These are phyloP conservation scores for Hirudo medicinalis DNA, from an alignment of 1,140 invertebrate species.

Conservation along the genomic window DNA sequence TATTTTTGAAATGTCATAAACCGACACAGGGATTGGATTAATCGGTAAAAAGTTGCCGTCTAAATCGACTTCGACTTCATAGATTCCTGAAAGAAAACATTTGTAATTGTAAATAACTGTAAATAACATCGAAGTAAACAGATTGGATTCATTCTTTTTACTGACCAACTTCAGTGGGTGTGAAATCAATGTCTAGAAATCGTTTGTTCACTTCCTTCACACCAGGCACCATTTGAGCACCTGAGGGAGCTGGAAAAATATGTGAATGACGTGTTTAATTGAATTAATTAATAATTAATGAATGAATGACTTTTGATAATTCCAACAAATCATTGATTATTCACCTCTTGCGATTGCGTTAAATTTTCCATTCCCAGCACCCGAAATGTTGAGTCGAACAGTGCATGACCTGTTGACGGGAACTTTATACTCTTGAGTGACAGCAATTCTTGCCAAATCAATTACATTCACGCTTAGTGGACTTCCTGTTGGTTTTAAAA, in stretches of 20 bases:
- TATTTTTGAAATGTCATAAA: conserved; percentile 12
- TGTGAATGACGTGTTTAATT: too few species aligned
- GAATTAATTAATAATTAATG: background rate
- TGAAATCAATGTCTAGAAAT: conserved; percentile 48
- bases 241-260: conserved; percentile 11
- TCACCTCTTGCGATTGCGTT: conserved; percentile 4
- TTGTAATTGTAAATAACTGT: background rate
- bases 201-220: conserved; percentile 5
- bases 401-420: background rate
- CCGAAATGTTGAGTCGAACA: background rate
- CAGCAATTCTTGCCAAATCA: background rate
- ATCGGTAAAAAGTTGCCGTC: background rate
- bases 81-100: background rate
- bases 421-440: background rate
- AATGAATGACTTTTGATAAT: background rate
- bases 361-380: background rate
- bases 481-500: conserved; percentile 6
- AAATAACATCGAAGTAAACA: background rate
- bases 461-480: background rate
- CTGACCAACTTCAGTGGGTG: conserved; percentile 50
- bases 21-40: conserved; percentile 4
- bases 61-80: background rate
- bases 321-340: background rate
- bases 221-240: background rate
- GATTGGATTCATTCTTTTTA: conserved; percentile 10